Evolutionary conservation across 35 echinoderm and acorn worm genomes (phyloP), one percentile per base, ranked within the genome.

Genomic region (Lytechinus variegatus): DNA sequence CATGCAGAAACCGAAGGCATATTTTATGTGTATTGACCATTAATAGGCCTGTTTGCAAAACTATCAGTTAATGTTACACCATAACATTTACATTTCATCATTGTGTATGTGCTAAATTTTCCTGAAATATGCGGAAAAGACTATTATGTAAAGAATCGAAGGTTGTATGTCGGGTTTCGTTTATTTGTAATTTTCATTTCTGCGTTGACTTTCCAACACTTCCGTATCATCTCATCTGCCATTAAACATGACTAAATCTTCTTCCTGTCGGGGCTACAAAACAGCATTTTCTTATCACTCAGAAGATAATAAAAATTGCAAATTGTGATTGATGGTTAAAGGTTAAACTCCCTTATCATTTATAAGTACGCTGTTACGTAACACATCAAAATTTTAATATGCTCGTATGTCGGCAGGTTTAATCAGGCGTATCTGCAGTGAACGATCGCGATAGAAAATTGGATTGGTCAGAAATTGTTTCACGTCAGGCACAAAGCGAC

Each of bases 221-320:
- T 19, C 66, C 8, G 4, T 71, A 21, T 71, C 24, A 79, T 79
- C 66, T 79, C 21, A 24, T 90, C 28, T 90, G 3, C 52, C 52
- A 9, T 51, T 24, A 44, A 90, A 90, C 33, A 90, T 54, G 13
- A 8, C 52, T 90, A 90, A 90, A 90, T 90, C 88, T 90, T 90
- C 88, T 90, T 90, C 88, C 88, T 90, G 88, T 90, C 52, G 28
- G 16, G 27, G 16, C 9, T 19, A 24, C 88, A 90, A 44, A 54
- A 93, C 92, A 27, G 92, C 92, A 93, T 93, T 54, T 54, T 93
- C 52, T 93, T 93, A 93, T 93, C 92, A 56, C n/a, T 9, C 8
- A 93, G n/a, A 93, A 93, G 92, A 93, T 93, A 93, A 93, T 93
- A 93, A 93, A 93, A 93, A 93, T 93, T 93, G 92, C 92, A 57